These are phyloP conservation scores for Lasioglossum morio DNA, from an alignment of 2,888 invertebrate species.

Conservation along the genomic window DNA sequence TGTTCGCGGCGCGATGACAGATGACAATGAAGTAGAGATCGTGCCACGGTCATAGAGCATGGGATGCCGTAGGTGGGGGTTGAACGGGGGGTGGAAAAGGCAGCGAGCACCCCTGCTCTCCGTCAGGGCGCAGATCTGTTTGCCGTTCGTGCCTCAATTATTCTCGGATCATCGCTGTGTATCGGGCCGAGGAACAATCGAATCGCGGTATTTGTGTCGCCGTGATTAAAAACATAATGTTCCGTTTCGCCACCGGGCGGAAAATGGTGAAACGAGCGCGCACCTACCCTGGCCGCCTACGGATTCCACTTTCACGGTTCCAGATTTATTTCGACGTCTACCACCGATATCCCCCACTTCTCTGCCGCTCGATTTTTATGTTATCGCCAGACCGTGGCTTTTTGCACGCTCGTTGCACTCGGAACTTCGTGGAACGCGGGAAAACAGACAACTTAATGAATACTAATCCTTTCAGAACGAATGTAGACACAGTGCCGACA, in stretches of 20 bases:
- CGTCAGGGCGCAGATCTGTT: conserved; percentile 78
- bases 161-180: conserved; percentile 83
- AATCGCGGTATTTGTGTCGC: conserved; percentile 65
- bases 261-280: not conserved
- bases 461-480: no score
- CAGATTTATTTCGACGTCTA: not conserved
- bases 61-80: conserved; percentile 36
- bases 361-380: not conserved
- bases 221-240: conserved; percentile 71
- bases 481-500: no score
- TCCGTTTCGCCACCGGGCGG: conserved; percentile 26
- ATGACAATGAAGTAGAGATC: conserved; percentile 83
- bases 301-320: not conserved
- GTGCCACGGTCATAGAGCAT: conserved; percentile 68
- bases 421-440: no score
- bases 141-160: conserved; percentile 83
- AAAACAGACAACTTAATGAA: no score
- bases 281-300: not conserved
- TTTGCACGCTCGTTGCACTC: no score
- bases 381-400: not conserved
- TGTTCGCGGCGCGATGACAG: conserved; percentile 82
- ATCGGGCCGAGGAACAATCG: conserved; percentile 77
- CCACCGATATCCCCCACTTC: not conserved
- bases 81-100: conserved; percentile 26
- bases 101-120: conserved; percentile 38